A percentile compares a stretch with the other conserved stretches of the same genome.
These are phyloP conservation scores for Apteryx owenii DNA, from an alignment of 2,113 vertebrate species.

Conservation along the genomic window DNA sequence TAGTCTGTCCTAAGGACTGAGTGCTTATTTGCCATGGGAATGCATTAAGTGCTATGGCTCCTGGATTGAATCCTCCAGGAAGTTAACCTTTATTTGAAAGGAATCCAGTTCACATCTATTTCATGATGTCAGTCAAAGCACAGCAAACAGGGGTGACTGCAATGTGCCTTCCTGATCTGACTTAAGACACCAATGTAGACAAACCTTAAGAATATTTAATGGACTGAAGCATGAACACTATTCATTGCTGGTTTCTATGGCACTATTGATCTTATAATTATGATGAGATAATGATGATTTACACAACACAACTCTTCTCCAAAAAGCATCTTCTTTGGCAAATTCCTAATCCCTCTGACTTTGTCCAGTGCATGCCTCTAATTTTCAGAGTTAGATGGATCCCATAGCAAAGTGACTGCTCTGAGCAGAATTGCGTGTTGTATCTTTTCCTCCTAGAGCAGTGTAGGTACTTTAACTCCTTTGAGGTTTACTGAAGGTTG, in stretches of 20 bases:
- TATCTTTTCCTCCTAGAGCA: background rate
- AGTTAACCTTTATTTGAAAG: background rate
- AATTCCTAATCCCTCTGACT: background rate
- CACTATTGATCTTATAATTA: background rate
- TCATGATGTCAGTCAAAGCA: background rate
- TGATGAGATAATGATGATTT: background rate
- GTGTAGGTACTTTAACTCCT: background rate
- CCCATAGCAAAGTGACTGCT: background rate
- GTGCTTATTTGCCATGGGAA: background rate
- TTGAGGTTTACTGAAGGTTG: background rate
- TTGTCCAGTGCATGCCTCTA: background rate
- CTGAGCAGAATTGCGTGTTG: background rate
- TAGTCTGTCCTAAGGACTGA: background rate
- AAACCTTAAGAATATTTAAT: background rate
- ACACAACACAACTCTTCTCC: background rate
- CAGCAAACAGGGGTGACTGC: background rate
- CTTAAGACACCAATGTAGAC: background rate
- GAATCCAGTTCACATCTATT: background rate
- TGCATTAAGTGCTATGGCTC: too few species aligned
- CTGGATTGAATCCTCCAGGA: background rate
- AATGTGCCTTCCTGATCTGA: fast-evolving
- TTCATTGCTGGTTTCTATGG: background rate
- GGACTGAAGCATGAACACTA: background rate
- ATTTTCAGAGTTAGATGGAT: background rate
- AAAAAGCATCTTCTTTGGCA: background rate